Base-by-base conservation (phyloP, 92 coral and sea anemone genomes). In the Siderastrea siderea region DNA sequence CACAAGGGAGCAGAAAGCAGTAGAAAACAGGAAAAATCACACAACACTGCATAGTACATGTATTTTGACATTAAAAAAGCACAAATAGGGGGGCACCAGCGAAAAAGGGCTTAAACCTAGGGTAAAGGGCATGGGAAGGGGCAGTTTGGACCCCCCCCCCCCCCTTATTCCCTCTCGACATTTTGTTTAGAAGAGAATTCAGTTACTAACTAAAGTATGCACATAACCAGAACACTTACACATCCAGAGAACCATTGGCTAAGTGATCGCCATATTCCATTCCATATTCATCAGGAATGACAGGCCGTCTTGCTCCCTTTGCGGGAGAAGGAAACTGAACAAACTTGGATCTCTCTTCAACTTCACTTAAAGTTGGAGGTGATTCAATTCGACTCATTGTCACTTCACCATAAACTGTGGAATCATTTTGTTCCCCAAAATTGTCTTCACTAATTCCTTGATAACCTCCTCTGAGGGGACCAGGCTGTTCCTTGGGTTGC, bases 241-340 rank as follows among this genome's bases (percentile, higher is more conserved):
- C 75, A 60, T 74, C 89, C 47, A 64, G 86, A 44, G 90, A 90
- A 63, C 84, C 90, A 74, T 84, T 84, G 1, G 66, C 59, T 45
- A 81, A 64, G 44, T 86, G 90, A 61, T 88, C 86, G 75, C 91
- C 92, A 82, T 94, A 86, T 55, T 75, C 92, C 67, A 91, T 45
- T 84, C 80, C 93, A 83, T 73, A 78, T 26, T 93, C 95, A 79
- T 77, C 70, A 51, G 69, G 68, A 1, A 80, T n/a, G 67, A 53
- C 75, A 47, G 74, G 90, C 49, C 84, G 71, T 59, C 95, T 85
- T 45, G 69, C 70, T 57, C 87, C 82, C 59, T 91, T 93, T 0
- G 86, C 86, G 2, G 98, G 98, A 4, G 98, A 95, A 4, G 98
- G 96, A 68, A 95, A 95, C 89, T 95, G 98, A 26, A 92, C 92